Conservation (phyloP, 2,113 vertebrate genomes). For the Mionectes macconnelli region DNA sequence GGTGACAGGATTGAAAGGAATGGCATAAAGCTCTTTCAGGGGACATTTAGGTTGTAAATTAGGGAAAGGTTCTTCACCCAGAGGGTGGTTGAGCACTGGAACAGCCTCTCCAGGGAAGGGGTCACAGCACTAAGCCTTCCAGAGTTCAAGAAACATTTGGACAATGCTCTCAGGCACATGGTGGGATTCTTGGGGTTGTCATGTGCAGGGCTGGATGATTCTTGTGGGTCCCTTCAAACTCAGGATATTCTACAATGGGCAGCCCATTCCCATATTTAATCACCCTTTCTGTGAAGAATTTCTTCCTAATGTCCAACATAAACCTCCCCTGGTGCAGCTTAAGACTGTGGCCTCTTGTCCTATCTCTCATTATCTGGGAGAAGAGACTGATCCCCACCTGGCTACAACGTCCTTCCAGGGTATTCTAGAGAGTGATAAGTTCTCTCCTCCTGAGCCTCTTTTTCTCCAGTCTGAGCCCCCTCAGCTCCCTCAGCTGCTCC, state of each 20-base stretch:
- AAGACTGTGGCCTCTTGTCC: not conserved
- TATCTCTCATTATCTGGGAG: not conserved
- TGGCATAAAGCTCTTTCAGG: accelerated
- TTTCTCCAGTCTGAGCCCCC: not conserved
- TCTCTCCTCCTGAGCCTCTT: not conserved
- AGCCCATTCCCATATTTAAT: not conserved
- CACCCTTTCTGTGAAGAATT: not conserved
- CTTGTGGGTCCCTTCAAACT: not conserved
- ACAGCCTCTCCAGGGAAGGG: not conserved
- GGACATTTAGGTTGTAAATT: not conserved
- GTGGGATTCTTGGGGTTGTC: not conserved
- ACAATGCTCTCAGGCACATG: not conserved
- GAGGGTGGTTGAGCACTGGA: not conserved
- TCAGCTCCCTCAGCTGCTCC: not conserved
- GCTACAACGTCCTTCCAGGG: not conserved
- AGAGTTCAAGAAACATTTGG: not conserved
- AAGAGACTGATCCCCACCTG: accelerated
- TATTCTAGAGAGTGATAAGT: not conserved
- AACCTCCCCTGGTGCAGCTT: not conserved
- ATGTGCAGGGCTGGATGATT: not conserved
- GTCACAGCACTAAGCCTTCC: not conserved
- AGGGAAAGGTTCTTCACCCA: not conserved
- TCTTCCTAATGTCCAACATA: not conserved
- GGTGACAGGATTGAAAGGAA: not conserved
- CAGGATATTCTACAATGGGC: not conserved